Percentiles rank a stretch among this genome's conserved stretches.
Conservation (phyloP, 2,888 invertebrate genomes). For the Drosophila pullipes region DNA sequence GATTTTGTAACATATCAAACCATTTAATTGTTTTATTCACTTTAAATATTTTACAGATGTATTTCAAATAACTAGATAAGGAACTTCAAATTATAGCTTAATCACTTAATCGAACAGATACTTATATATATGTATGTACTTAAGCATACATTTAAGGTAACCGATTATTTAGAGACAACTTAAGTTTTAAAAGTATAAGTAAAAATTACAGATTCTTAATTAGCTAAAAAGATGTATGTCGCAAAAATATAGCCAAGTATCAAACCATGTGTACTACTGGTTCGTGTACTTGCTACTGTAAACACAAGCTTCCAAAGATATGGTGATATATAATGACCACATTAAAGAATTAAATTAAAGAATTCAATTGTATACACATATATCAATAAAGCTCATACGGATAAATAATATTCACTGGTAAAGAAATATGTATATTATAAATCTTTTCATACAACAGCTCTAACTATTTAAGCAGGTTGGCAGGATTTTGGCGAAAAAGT, state of each 20-base stretch:
- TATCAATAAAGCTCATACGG: background rate
- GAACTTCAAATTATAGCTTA: too few species aligned
- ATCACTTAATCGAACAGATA: too few species aligned
- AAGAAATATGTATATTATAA: background rate
- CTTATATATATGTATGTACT: too few species aligned
- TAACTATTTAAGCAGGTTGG: conserved; percentile 14
- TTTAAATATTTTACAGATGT: too few species aligned
- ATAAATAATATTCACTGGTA: background rate
- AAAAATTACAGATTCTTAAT: background rate
- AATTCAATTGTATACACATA: background rate
- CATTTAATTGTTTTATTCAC: too few species aligned
- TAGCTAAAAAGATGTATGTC: background rate
- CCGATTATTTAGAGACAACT: too few species aligned
- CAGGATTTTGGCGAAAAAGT: conserved; percentile 11
- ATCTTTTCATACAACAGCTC: background rate
- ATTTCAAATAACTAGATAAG: too few species aligned
- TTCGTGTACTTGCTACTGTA: background rate
- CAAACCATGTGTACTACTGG: background rate
- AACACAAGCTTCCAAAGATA: background rate
- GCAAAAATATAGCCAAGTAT: background rate
- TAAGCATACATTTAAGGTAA: too few species aligned
- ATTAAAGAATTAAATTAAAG: background rate
- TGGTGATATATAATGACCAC: background rate
- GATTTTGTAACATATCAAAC: too few species aligned
- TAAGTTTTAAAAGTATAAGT: background rate